Percentiles rank a stretch among this genome's conserved stretches.
Conservation (phyloP, 1,140 invertebrate species). For the Dolichoris vasculosae region DNA sequence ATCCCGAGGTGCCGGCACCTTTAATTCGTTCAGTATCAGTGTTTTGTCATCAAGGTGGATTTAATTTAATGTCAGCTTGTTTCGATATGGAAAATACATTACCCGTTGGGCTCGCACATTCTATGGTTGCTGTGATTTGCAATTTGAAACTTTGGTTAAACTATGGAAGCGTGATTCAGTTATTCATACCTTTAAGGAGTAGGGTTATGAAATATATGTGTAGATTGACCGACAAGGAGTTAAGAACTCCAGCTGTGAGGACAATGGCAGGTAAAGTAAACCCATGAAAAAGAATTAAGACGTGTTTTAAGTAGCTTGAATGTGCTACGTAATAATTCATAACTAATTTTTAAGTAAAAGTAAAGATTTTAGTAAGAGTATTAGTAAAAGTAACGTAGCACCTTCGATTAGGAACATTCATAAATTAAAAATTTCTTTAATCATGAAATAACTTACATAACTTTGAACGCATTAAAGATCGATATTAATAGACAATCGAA, state of each 20-base stretch:
- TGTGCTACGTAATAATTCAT: too few species aligned
- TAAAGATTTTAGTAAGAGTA: too few species aligned
- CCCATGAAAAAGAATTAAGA: not conserved
- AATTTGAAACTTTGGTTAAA: conserved; percentile 97
- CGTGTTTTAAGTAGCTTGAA: not conserved
- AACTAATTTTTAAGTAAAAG: too few species aligned
- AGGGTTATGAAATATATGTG: conserved; percentile 95
- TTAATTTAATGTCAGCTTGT: conserved; percentile 88
- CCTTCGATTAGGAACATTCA: too few species aligned
- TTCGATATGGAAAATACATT: conserved; percentile 87
- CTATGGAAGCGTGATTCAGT: conserved; percentile 89
- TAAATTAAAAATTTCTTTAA: too few species aligned
- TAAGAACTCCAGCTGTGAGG: conserved; percentile 88
- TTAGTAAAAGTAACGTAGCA: too few species aligned
- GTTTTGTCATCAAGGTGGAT: conserved; percentile 92
- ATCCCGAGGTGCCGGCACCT: conserved; percentile 93
- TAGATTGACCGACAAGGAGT: conserved; percentile 91
- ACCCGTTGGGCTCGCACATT: conserved; percentile 90
- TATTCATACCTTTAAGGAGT: conserved; percentile 89
- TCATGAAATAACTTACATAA: too few species aligned
- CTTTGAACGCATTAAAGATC: too few species aligned
- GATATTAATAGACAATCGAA: too few species aligned
- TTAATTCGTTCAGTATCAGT: conserved; percentile 91
- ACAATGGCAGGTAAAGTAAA: conserved; percentile 86
- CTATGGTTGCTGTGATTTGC: conserved; percentile 91